Evolutionary conservation across 2,888 invertebrate genomes (phyloP).

Genomic region (Tuberolachnus salignus): DNA sequence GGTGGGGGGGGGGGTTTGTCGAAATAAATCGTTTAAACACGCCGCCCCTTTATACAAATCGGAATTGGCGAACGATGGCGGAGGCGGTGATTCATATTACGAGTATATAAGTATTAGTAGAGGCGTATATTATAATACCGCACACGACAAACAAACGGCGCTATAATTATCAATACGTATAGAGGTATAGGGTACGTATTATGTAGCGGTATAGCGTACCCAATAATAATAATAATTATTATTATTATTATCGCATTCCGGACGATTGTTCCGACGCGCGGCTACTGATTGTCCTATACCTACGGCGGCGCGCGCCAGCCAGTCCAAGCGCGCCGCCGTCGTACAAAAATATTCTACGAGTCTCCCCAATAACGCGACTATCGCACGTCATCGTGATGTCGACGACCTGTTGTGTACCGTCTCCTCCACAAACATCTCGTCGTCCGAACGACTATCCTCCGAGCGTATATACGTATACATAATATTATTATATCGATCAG

Average conservation of each 20-base stretch:
- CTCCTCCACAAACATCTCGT: constrained; percentile 17
- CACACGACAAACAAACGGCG: too few relatives aligned
- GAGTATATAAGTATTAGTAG: too few relatives aligned
- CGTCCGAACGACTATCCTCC: constrained; percentile 13
- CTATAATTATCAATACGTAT: too few relatives aligned
- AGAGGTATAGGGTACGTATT: neutral
- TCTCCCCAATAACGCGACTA: constrained; percentile 4
- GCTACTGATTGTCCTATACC: constrained; percentile 47
- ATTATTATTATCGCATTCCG: constrained; percentile 6
- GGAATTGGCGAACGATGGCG: too few relatives aligned
- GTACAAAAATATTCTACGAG: neutral
- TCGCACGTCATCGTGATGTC: constrained; percentile 37
- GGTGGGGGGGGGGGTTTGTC: too few relatives aligned
- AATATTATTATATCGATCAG: neutral
- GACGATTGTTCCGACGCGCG: constrained; percentile 20
- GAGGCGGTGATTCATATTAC: too few relatives aligned
- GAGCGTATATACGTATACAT: neutral
- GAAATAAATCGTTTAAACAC: too few relatives aligned
- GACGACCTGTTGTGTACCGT: constrained; percentile 45
- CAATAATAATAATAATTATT: too few relatives aligned
- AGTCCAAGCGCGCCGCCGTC: neutral
- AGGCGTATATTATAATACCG: too few relatives aligned
- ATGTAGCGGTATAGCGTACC: too few relatives aligned
- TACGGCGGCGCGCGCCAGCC: neutral
- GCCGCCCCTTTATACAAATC: too few relatives aligned